Base-by-base conservation (phyloP, 2,888 invertebrate genomes). In the Blastobasis adustella region DNA sequence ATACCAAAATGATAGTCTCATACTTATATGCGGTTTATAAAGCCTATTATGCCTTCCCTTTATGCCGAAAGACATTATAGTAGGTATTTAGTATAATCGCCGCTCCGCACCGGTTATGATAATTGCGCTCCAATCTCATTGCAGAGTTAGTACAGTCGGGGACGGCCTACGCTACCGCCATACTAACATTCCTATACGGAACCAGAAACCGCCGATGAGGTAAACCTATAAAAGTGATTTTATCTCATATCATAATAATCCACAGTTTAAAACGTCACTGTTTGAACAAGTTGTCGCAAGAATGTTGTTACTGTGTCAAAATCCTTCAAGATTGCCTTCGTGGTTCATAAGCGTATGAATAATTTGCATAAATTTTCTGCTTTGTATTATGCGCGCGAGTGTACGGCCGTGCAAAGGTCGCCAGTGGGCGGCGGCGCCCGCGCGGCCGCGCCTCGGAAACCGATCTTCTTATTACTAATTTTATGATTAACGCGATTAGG, bases 401-500 rank as follows among this genome's bases (percentile, higher is more conserved):
- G 71, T 76, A 73, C 71, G 37, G 10, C 49, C 46, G 46, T 50
- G 53, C 60, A 72, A 65, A 75, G 74, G 73, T 75, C 74, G 60
- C 38, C 65, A 59, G 70, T 66, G 65, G 68, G 65, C 58, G 40
- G 40, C 40, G 40, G 40, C 40, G 40, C 7, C 9, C 9, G 40
- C 7, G 40, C 9, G 40, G 9, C 40, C 7, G 9, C 40, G 40
- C 6, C 40, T 75, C 71, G 77, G 81, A 80, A 75, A 79, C 75
- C 68, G 70, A 64, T 76, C 62, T 75, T 82, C 76, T 70, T 74
- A 70, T 74, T 69, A 67, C 69, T 79, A 77, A 77, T 78, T 76
- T 72, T 62, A 75, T 73, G 71, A 84, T 81, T 79, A 79, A 68
- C 68, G 68, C 72, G 76, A 77, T 80, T 81, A 82, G 70, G 65